phyloP scores from a whole-genome alignment of 2,113 vertebrate species.

The Puma concolor region DNA sequence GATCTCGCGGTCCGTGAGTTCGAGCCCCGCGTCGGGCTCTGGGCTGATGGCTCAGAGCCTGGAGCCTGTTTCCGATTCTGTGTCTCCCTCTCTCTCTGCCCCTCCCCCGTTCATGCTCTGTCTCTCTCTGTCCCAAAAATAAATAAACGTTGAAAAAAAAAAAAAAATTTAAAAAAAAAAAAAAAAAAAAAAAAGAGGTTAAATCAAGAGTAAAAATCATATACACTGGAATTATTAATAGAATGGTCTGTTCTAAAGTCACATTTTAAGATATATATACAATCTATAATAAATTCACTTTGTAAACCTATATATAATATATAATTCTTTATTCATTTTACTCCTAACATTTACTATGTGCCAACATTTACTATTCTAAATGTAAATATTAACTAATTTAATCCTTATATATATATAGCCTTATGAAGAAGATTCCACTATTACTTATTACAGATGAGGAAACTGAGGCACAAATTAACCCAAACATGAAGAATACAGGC shows the following conservation, averaged over 20 bases:
- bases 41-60: no score
- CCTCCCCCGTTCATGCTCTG: no score
- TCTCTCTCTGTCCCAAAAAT: no score
- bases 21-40: no score
- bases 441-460: background rate
- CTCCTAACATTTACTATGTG: background rate
- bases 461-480: background rate
- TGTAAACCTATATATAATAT: background rate
- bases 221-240: background rate
- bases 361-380: background rate
- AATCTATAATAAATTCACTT: background rate
- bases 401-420: background rate
- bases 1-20: no score
- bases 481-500: background rate
- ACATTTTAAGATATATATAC: background rate
- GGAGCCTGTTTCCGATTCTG: no score
- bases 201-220: slow-evolving; percentile 1
- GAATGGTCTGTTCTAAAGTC: background rate
- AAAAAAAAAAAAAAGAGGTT: background rate
- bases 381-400: slow-evolving; percentile 43
- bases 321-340: slow-evolving; percentile 7
- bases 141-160: no score
- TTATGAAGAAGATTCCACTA: background rate
- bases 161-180: no score
- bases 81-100: no score